A percentile compares a stretch with the other conserved stretches of the same genome.
These are phyloP conservation scores for Eclectus roratus DNA, from an alignment of 2,113 vertebrate genomes.

Conservation along the genomic window DNA sequence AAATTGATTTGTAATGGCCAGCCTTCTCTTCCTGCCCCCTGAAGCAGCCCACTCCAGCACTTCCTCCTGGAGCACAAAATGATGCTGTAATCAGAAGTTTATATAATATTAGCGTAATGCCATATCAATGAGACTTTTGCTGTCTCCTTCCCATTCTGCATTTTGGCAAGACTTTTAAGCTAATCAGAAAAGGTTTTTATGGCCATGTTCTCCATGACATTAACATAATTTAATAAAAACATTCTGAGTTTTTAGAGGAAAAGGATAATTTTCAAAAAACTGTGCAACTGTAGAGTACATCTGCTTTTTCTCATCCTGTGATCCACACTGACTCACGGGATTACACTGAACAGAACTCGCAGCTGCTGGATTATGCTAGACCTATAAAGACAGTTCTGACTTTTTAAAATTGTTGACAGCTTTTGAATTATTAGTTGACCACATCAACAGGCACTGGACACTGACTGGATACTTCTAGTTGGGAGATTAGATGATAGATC, in stretches of 20 bases:
- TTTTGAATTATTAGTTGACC: not conserved
- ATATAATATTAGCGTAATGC: not conserved
- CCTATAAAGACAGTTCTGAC: not conserved
- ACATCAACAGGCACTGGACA: not conserved
- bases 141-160: not conserved
- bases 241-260: not conserved
- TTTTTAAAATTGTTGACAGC: not conserved
- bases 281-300: not conserved
- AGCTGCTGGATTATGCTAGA: not conserved
- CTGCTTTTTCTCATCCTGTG: not conserved
- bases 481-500: not conserved
- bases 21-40: not conserved
- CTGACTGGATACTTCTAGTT: not conserved
- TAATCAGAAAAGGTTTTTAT: not conserved
- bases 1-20: not conserved
- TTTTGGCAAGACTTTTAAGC: not conserved
- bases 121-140: not conserved
- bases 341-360: not conserved
- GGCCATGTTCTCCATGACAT: not conserved
- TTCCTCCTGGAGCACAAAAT: not conserved
- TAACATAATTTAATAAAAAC: not conserved
- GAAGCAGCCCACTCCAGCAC: not conserved
- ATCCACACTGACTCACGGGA: not conserved
- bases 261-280: not conserved
- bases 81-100: not conserved